Base-by-base conservation (phyloP, 2,113 vertebrate genomes). In the Motacilla alba region DNA sequence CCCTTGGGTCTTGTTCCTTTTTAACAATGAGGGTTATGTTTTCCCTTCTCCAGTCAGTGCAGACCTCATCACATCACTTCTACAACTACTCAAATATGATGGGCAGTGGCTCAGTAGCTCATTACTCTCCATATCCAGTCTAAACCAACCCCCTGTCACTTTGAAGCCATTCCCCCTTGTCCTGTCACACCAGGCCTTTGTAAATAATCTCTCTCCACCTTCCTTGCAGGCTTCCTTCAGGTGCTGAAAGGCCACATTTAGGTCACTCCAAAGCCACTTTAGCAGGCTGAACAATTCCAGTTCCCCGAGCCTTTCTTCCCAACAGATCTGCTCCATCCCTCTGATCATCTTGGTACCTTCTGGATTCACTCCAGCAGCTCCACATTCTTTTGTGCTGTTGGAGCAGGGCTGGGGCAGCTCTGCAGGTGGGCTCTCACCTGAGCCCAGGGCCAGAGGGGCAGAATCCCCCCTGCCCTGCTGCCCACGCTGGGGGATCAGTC, bases 281-380 rank as follows among this genome's bases (percentile, higher is more conserved):
- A 26, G 2, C 21, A 43, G 21, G 31, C 18, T 15, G 43, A 58
- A 43, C 26, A 35, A 31, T 10, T 3, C 9, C 7, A 30, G 8
- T 56, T 49, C 11, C 2, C 14, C 31, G 43, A 49, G 11, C 7
- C 13, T n/a, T 13, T 30, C 5, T 30, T 11, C n/a, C 11, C 6
- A 49, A 6, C 31, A 52, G 52, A 50, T 19, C 0, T 6, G 7
- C 22, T 52, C 31, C 15, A 58, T 44, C 31, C 12, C 12, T 64
- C 14, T 33, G 18, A 73, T 28, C 14, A 35, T 0, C 1, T 5
- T 10, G 2, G 2, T 50, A 2, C 14, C 7, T 64, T 3, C 35
- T 33, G 44, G 14, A 2, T 1, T 56, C 0, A 0, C 27, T 73
- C 0, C 50, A 72, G 35, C 31, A 72, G 26, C 11, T 88, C 27